Evolutionary conservation across 2,888 invertebrate genomes (phyloP), one percentile per base, ranked within the genome.

Genomic region (Drosophila putrida): DNA sequence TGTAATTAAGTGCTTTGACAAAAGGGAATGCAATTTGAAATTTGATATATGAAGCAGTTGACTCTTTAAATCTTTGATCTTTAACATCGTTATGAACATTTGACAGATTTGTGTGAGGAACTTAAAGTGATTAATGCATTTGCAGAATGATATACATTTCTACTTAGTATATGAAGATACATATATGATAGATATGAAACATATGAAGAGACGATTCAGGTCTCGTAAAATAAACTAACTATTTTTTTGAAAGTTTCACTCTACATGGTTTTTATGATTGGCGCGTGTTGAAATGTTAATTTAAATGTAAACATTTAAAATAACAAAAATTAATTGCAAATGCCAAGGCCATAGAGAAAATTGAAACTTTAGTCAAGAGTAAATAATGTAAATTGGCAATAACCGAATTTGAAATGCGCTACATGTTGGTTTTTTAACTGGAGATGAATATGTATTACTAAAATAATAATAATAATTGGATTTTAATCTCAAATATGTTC

Each of bases 1-100:
- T 36, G 51, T 33, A 43, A 60, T 60, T 60, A 50, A 50, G 27
- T 60, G 25, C 36, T 53, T 27, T 53, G 28, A 36, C 44, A 8
- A 44, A n/a, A 36, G 15, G 3, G 28, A 53, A 54, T 44, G 61
- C 53, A 53, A 38, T 54, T 53, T 54, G 28, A 44, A 36, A 13
- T 31, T 54, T 44, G 35, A 38, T 28, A 15, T 20, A 47, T 11
- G 41, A 36, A 9, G 4, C 28, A 41, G 39, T 4, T 39, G 39
- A 4, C 33, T 10, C 20, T n/a, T 41, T 33, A 13, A 8, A 5
- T 6, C 43, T 15, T 15, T 3, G 33, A 43, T 15, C 44, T 25
- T 13, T 35, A 10, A 13, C 55, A 44, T 44, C 25, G 10, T 25
- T 54, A 1, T 10, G 25, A 27, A n/a, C 11, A 41, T 20, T 31